Conservation (phyloP, 1,140 invertebrate genomes). For the Heliothis virescens region DNA sequence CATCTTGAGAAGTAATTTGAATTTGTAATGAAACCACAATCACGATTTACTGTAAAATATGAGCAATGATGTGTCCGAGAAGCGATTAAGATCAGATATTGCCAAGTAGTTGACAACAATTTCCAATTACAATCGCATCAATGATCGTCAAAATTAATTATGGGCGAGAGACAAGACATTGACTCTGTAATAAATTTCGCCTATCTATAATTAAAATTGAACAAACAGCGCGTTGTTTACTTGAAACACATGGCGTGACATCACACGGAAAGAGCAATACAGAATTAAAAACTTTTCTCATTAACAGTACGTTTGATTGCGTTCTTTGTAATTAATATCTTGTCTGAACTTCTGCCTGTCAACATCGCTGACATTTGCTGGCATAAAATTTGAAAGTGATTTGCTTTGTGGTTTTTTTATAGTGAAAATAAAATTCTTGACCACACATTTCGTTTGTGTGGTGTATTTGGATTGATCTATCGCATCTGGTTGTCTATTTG, state of each 20-base stretch:
- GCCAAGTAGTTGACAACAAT: slow-evolving; percentile 20
- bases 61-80: slow-evolving; percentile 19
- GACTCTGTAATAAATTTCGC: slow-evolving; percentile 7
- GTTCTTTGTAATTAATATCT: slow-evolving; percentile 32
- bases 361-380: neutral
- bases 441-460: slow-evolving; percentile 5
- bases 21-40: slow-evolving; percentile 69
- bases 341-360: slow-evolving; percentile 18
- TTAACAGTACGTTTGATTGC: slow-evolving; percentile 14
- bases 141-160: slow-evolving; percentile 30
- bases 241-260: slow-evolving; percentile 21
- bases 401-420: slow-evolving; percentile 29
- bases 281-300: slow-evolving; percentile 14
- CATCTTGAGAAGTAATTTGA: slow-evolving; percentile 66
- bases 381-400: slow-evolving; percentile 1
- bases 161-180: neutral
- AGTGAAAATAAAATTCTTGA: slow-evolving; percentile 28
- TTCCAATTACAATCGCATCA: slow-evolving; percentile 5
- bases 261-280: slow-evolving; percentile 5
- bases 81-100: slow-evolving; percentile 24
- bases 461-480: neutral
- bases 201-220: slow-evolving; percentile 26
- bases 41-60: slow-evolving; percentile 51
- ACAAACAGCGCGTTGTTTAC: slow-evolving; percentile 23
- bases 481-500: slow-evolving; percentile 2